Conservation (phyloP, 2,113 vertebrate genomes). For the Bufo gargarizans region DNA sequence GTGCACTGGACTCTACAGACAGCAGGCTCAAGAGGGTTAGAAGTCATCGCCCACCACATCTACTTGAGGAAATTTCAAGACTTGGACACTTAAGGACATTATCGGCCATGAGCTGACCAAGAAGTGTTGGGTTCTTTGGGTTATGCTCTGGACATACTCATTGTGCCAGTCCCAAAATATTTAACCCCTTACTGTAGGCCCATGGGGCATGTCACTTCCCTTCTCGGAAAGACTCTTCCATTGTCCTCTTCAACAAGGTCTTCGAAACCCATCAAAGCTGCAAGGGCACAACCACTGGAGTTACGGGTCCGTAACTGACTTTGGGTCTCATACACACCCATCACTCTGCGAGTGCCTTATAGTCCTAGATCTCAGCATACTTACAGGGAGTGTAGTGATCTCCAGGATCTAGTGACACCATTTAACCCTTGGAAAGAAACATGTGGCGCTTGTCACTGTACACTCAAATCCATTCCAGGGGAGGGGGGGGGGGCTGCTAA, state of each 20-base stretch:
- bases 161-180: not conserved
- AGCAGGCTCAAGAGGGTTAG: not conserved
- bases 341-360: conserved; percentile 47
- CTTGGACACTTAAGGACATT: not conserved
- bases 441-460: not conserved
- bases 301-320: not conserved
- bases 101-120: not conserved
- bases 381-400: not conserved
- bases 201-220: not conserved
- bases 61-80: not conserved
- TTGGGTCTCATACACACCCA: not conserved
- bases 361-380: conserved; percentile 37
- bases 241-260: not conserved
- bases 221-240: not conserved
- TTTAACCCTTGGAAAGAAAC: not conserved
- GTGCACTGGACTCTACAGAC: not conserved
- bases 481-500: too few relatives aligned
- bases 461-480: conserved; percentile 19
- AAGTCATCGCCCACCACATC: not conserved
- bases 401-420: not conserved
- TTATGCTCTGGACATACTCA: not conserved
- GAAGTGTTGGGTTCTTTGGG: too few relatives aligned
- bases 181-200: not conserved
- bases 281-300: conserved; percentile 45
- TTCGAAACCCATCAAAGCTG: not conserved